Base-by-base conservation (phyloP, 2,797 vertebrate genomes). In the Sebastes melanostomus region DNA sequence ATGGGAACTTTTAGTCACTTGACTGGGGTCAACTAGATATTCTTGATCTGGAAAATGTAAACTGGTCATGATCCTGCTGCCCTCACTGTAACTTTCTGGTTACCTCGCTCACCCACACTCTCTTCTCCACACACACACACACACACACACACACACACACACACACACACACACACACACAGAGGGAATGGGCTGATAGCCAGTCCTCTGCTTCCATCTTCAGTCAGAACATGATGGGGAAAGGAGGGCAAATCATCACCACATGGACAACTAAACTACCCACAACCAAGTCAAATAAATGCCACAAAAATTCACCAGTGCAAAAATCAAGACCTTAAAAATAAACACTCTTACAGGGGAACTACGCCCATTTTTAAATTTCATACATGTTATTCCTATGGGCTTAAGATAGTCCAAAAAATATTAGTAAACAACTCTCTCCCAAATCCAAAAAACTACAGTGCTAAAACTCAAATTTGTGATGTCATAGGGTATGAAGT, bases 201-300 rank as follows among this genome's bases (percentile, higher is more conserved):
- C 29, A 61, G 60, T 65, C 50, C 46, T 63, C 60, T 65, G 30
- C 72, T 25, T 73, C 71, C 60, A 73, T 55, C 72, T 74, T 36
- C 71, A 63, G 59, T 63, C 29, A 30, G 60, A 73, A 18, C 16
- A 34, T 14, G 30, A 34, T 30, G 30, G 62, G 7, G 24, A 60
- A 58, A 25, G 20, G 22, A 30, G 27, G 11, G 16, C 6, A n/a
- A 38, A 27, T 20, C 32, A 3, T 34, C 52, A 24, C n/a, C 13
- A 69, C 54, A 70, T 8, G n/a, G 13, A 36, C 14, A 11, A 25
- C 67, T 14, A 36, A 70, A 20, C 30, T 25, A 24, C 14, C 5
- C 18, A 42, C 25, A 27, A 56, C 29, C 30, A 14, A 38, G 13
- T 29, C 0, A 69, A 36, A 55, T 4, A 34, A 56, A 55, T 29